Evolutionary conservation across 2,797 vertebrate genomes (phyloP).

Genomic region (Cossypha dichroa): DNA sequence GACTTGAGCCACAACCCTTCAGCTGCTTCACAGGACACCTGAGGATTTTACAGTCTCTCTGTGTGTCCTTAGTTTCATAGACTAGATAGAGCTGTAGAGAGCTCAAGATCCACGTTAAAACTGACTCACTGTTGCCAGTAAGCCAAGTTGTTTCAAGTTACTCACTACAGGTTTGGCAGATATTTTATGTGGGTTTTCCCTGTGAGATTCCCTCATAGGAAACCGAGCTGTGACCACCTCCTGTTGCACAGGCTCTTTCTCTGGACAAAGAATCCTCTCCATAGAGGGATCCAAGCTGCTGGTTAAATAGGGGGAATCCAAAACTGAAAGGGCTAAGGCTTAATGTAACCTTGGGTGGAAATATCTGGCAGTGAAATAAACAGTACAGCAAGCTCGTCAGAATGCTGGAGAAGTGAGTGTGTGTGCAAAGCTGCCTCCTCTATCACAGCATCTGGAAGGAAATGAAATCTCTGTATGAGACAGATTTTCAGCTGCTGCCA

Average conservation of each 20-base stretch:
- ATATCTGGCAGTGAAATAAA: background rate
- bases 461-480: slow-evolving; percentile 31
- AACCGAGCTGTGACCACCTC: accelerated
- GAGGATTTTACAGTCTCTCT: background rate
- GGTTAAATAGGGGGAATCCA: background rate
- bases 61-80: background rate
- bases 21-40: background rate
- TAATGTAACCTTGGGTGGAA: background rate
- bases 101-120: background rate
- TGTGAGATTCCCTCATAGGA: accelerated
- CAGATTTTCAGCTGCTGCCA: background rate
- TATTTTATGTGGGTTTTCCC: background rate
- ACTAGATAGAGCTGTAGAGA: background rate
- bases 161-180: background rate
- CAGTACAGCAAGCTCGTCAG: background rate
- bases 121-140: background rate
- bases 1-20: background rate
- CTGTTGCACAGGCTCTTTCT: accelerated
- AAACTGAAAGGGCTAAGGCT: background rate
- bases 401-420: accelerated
- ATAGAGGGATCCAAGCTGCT: background rate
- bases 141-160: background rate
- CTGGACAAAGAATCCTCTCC: background rate
- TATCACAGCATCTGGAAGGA: background rate
- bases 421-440: background rate